Conservation (phyloP, 2,888 invertebrate species). For the Tromatobia lineatoria region DNA sequence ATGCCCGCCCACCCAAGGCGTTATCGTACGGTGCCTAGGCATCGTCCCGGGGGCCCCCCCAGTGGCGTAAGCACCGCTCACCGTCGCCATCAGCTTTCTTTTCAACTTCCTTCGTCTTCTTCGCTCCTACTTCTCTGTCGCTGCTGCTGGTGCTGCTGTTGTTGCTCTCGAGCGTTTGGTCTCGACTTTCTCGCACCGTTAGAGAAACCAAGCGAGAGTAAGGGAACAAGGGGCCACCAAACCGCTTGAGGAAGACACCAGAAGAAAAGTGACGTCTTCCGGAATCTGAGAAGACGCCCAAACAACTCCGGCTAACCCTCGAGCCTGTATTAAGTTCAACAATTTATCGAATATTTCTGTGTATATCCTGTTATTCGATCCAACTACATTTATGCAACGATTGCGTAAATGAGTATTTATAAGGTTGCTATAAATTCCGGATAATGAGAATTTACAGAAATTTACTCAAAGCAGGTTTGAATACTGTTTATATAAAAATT, state of each 20-base stretch:
- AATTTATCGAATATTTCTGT: slow-evolving; percentile 33
- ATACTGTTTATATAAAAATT: neutral
- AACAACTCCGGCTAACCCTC: slow-evolving; percentile 35
- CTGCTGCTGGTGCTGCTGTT: slow-evolving; percentile 33
- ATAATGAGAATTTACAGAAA: neutral
- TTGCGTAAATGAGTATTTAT: neutral
- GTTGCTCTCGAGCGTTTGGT: slow-evolving; percentile 33
- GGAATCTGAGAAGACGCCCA: slow-evolving; percentile 63
- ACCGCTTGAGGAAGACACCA: slow-evolving; percentile 29
- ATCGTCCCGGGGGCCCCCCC: slow-evolving; percentile 47
- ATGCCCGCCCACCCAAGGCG: slow-evolving; percentile 73
- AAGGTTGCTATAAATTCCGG: neutral
- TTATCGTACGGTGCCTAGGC: slow-evolving; percentile 69
- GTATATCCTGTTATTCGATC: slow-evolving; percentile 18
- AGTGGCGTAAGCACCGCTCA: slow-evolving; percentile 62
- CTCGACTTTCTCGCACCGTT: slow-evolving; percentile 65
- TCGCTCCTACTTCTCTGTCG: slow-evolving; percentile 11
- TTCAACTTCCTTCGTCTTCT: slow-evolving; percentile 30
- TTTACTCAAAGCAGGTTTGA: too few species aligned
- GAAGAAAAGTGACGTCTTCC: slow-evolving; percentile 61
- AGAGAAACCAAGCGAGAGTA: slow-evolving; percentile 27
- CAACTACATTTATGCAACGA: neutral
- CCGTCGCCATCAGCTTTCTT: slow-evolving; percentile 32
- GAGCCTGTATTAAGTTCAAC: slow-evolving; percentile 34
- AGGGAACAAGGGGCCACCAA: slow-evolving; percentile 47